phyloP scores from a whole-genome alignment of 2,888 invertebrate genomes.

The Ormyrus thymus region DNA sequence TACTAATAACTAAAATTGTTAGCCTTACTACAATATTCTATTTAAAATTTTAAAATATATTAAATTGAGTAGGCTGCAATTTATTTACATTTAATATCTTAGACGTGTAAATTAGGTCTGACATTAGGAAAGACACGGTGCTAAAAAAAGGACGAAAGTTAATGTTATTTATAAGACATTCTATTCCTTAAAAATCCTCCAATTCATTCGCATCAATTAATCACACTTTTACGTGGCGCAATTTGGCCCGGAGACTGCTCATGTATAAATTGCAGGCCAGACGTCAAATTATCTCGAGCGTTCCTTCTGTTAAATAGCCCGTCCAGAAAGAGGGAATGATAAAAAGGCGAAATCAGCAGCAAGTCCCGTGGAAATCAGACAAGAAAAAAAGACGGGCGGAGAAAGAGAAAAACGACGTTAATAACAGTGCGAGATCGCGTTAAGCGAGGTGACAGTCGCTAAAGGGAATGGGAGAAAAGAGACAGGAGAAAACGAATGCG shows the following conservation, averaged over 20 bases:
- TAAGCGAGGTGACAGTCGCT: slow-evolving; percentile 11
- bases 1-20: too few relatives aligned
- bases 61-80: too few relatives aligned
- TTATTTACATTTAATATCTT: too few relatives aligned
- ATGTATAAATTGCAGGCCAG: background rate
- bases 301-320: background rate
- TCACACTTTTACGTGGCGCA: background rate
- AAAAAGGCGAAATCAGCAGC: background rate
- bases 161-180: too few relatives aligned
- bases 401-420: slow-evolving; percentile 28
- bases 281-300: slow-evolving; percentile 12
- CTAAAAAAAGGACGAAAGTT: too few relatives aligned
- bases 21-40: too few relatives aligned
- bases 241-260: background rate
- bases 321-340: background rate
- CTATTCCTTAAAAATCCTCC: too few relatives aligned
- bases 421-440: slow-evolving; percentile 42
- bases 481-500: slow-evolving; percentile 5
- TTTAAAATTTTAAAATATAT: too few relatives aligned
- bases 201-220: too few relatives aligned
- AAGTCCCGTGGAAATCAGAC: slow-evolving; percentile 8
- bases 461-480: background rate
- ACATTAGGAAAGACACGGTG: too few relatives aligned
- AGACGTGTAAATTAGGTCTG: too few relatives aligned
- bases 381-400: background rate